Base-by-base conservation (phyloP, 1,140 invertebrate species). In the Samia ricini region DNA sequence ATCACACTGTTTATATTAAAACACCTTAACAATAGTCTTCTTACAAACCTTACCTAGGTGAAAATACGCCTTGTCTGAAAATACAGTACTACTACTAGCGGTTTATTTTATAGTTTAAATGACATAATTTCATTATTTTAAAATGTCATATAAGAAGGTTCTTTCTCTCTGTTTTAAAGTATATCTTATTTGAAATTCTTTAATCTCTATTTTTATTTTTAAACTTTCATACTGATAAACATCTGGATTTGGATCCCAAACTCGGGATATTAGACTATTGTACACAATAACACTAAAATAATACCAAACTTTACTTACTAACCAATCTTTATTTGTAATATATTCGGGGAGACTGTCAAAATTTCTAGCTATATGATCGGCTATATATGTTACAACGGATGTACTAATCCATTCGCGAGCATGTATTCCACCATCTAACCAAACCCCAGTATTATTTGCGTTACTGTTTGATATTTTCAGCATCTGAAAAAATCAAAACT, bases 401-500 rank as follows among this genome's bases (percentile, higher is more conserved):
- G 93, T 91, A 6, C 93, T 90, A 42, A 95, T 94, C 95, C 95
- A 95, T 77, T 94, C 93, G 18, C 93, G 79, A 8, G 93, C 92
- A 71, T 94, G 93, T 56, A 93, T 93, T n/a, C 92, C 92, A 29
- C 88, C 92, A 60, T 93, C 93, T 26, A 93, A 74, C 73, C 93
- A 90, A 8, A 93, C 88, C 2, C 81, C 85, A 50, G 91, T 91
- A 60, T 93, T 93, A 4, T 76, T 70, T 0, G 78, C 77, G 22
- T 85, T 70, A 56, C 92, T 91, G 36, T 88, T 88, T 12, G 87
- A 86, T 65, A 89, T 85, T 76, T 81, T 87, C 33, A 89, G 71
- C 72, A 89, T 79, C 71, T 91, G 79, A 60, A 93, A 76, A 22
- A 67, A 66, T 42, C n/a, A 20, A n/a, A n/a, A 49, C 6, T 49